A percentile compares a stretch with the other conserved stretches of the same genome.
These are phyloP conservation scores for Melanostigma gelatinosum DNA, from an alignment of 2,113 vertebrate genomes.

Conservation along the genomic window DNA sequence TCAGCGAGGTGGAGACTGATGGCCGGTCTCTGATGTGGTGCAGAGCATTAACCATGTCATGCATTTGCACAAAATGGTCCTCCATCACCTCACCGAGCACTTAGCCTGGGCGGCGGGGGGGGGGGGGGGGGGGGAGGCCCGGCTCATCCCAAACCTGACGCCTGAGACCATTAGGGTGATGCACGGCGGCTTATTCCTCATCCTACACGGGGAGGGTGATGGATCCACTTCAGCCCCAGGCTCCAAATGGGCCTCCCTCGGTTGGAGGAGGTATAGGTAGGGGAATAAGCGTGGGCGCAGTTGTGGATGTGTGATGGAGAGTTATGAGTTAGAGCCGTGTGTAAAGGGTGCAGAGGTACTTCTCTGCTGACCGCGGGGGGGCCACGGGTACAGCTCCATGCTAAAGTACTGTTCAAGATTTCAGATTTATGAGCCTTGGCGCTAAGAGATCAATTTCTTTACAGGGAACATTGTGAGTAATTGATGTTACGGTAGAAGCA, in stretches of 20 bases:
- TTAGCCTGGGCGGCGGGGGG: constrained; percentile 52
- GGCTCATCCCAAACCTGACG: constrained; percentile 64
- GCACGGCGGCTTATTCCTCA: constrained; percentile 73
- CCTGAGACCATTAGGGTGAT: constrained; percentile 76
- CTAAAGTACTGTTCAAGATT: constrained; percentile 22
- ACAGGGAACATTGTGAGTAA: constrained; percentile 7
- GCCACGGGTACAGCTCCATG: constrained; percentile 40
- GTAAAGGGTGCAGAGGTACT: constrained; percentile 22
- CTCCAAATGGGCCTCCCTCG: constrained; percentile 43
- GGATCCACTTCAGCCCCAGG: constrained; percentile 58
- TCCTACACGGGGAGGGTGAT: constrained; percentile 51
- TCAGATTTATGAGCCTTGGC: constrained; percentile 39
- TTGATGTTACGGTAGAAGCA: constrained; percentile 7
- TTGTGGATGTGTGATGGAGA: constrained; percentile 54
- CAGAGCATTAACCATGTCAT: constrained; percentile 70
- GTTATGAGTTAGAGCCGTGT: constrained; percentile 53
- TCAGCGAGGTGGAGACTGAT: constrained; percentile 61
- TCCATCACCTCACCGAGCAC: constrained; percentile 73
- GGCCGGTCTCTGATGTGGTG: constrained; percentile 53
- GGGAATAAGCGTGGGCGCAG: neutral
- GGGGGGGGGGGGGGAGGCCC: constrained; percentile 22
- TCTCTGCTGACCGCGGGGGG: constrained; percentile 19
- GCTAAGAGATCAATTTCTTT: neutral
- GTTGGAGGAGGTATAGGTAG: constrained; percentile 16
- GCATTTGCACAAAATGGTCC: constrained; percentile 64